These are phyloP conservation scores for Sus scrofa DNA, from an alignment of 2,113 vertebrate species.

Conservation along the genomic window DNA sequence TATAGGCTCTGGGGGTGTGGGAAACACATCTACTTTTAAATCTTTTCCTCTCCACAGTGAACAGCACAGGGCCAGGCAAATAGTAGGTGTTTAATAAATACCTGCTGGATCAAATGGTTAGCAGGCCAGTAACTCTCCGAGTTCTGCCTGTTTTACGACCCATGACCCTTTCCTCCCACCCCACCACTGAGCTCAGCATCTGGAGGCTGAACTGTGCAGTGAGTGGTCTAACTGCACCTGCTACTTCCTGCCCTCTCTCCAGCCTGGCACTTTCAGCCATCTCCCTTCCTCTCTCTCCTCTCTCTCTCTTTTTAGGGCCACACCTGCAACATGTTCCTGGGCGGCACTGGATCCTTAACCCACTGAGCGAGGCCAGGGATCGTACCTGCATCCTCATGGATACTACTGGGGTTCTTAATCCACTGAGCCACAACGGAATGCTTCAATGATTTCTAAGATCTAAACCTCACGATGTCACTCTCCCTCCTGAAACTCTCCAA, in stretches of 20 bases:
- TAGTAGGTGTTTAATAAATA: not conserved
- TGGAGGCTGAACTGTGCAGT: not conserved
- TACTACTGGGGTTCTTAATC: too few relatives aligned
- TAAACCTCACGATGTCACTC: not conserved
- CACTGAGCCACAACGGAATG: too few relatives aligned
- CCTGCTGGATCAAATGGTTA: not conserved
- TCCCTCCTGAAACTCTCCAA: not conserved
- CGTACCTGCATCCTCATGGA: too few relatives aligned
- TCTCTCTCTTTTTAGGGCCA: too few relatives aligned
- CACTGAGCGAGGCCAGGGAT: too few relatives aligned
- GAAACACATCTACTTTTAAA: not conserved
- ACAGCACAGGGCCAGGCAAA: not conserved
- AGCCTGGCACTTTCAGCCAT: not conserved
- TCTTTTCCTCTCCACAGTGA: not conserved
- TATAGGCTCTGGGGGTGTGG: not conserved
- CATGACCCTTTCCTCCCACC: not conserved
- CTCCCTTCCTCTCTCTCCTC: too few relatives aligned
- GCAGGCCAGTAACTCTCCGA: not conserved
- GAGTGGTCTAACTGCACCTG: not conserved
- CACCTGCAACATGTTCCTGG: too few relatives aligned
- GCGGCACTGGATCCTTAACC: too few relatives aligned
- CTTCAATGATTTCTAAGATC: not conserved
- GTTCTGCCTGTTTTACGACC: not conserved
- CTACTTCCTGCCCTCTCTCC: not conserved
- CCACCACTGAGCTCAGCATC: accelerated